Base-by-base conservation (phyloP, 2,797 vertebrate genomes). In the Mormyrops boulengeri region DNA sequence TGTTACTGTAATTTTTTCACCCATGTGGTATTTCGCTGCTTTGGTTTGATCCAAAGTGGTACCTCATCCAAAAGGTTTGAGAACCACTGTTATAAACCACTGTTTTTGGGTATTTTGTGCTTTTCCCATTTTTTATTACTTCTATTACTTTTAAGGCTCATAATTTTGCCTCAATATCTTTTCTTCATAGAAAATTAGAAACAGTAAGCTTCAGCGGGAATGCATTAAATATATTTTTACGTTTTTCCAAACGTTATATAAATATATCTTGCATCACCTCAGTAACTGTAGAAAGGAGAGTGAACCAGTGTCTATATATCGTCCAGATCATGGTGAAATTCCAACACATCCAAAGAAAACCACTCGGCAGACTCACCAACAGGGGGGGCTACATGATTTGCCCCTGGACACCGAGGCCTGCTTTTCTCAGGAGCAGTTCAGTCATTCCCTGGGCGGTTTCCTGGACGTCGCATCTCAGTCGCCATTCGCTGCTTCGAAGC, bases 391-490 rank as follows among this genome's bases (percentile, higher is more conserved):
- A 12, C 57, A 87, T 22, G 30, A 26, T n/a, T 41, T 66, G 8
- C 19, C 22, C 17, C 8, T 52, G n/a, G 85, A 73, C 4, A 77
- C 14, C 0, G 89, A 89, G 49, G 84, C 60, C 47, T 89, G 89
- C 17, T 89, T 66, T 50, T 89, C 89, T 6, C 57, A 88, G 4
- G 89, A 89, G 50, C 85, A 89, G 85, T 89, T 89, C 85, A 89
- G 89, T 50, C 62, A 87, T 66, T 89, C 66, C 38, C 60, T 85
- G 57, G 1, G 82, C 14, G 85, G 85, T 2, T 22, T 89, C 19
- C 85, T 89, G 62, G 85, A 89, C 60, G 9, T 89, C 1, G 26
- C 60, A 1, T 2, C 49, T 44, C 60, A 41, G 0, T 38, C 60
- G 1, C 89, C 44, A 41, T 38, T 50, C 12, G 5, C 44, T 30